phyloP scores from a whole-genome alignment of 2,113 vertebrate genomes.

The Aphelocoma coerulescens region DNA sequence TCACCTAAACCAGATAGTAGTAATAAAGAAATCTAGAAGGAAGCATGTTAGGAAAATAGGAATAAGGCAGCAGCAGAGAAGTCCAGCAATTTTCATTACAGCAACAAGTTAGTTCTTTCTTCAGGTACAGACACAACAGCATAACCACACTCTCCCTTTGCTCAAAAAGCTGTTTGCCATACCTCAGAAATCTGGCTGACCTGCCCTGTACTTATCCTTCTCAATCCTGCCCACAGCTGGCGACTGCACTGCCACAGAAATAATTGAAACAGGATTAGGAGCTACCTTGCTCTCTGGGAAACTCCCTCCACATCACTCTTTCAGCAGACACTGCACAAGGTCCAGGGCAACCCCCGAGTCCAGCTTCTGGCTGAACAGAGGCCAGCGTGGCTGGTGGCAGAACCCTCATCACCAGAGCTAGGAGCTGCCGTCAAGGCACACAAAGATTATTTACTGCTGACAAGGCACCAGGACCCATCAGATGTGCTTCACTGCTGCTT shows the following conservation, averaged over 20 bases:
- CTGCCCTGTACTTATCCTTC: background rate
- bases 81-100: background rate
- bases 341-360: fast-evolving
- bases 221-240: background rate
- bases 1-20: background rate
- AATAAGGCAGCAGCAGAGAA: background rate
- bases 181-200: background rate
- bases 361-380: background rate
- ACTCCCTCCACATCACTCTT: background rate
- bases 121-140: background rate
- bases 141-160: fast-evolving
- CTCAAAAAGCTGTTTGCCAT: background rate
- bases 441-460: background rate
- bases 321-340: background rate
- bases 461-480: background rate
- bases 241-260: too few species aligned
- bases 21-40: background rate
- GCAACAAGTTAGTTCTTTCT: background rate
- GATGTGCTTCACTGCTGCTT: background rate
- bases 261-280: background rate
- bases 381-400: fast-evolving
- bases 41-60: background rate
- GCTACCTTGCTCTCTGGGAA: background rate
- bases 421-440: background rate
- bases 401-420: background rate